A percentile compares a stretch with the other conserved stretches of the same genome.
Evolutionary conservation across 2,888 invertebrate genomes (phyloP).

Genomic region (Parascotia fuliginaria): DNA sequence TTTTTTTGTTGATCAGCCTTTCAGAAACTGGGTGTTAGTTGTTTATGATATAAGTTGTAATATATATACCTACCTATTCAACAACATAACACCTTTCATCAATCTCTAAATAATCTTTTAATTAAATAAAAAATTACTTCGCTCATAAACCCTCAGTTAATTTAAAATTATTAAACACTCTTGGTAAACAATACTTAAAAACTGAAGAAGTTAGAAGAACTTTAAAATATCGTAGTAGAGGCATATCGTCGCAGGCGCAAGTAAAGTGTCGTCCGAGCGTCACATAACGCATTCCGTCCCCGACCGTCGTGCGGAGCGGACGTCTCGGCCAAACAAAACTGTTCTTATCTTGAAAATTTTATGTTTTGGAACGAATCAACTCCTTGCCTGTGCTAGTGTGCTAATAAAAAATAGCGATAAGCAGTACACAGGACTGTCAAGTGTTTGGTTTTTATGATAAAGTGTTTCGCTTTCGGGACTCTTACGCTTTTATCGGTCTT

Average conservation of each 20-base stretch:
- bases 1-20: too few species aligned
- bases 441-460: constrained; percentile 76
- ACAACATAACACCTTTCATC: too few species aligned
- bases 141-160: too few species aligned
- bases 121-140: too few species aligned
- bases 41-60: too few species aligned
- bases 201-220: constrained; percentile 14
- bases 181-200: neutral
- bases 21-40: too few species aligned
- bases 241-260: constrained; percentile 63
- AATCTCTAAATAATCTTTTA: too few species aligned
- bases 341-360: constrained; percentile 56
- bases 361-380: constrained; percentile 54
- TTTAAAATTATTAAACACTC: neutral
- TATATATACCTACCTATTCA: too few species aligned
- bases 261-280: constrained; percentile 41
- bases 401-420: constrained; percentile 67
- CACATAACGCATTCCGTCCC: constrained; percentile 66
- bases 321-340: constrained; percentile 48
- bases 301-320: constrained; percentile 54
- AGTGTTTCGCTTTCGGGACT: constrained; percentile 65
- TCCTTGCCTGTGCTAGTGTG: constrained; percentile 53
- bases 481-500: constrained; percentile 63
- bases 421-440: constrained; percentile 46
- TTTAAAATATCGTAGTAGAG: constrained; percentile 36